Conservation (phyloP, 2,888 invertebrate genomes). For the Cataglyphis rosenhaueri region DNA sequence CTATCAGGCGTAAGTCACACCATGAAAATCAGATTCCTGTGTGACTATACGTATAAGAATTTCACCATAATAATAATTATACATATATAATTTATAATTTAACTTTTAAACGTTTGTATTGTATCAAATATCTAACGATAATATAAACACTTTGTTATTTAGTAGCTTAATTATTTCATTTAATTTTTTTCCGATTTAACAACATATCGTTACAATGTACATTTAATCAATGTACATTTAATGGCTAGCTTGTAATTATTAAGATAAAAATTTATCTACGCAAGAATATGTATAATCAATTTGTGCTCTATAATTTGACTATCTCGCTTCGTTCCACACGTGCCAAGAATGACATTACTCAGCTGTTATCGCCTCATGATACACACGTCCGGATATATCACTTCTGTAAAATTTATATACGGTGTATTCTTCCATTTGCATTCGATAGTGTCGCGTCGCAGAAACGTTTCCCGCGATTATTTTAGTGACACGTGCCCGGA, state of each 20-base stretch:
- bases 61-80: background rate
- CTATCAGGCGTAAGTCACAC: slow-evolving; percentile 53
- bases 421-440: background rate
- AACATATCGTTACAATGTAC: background rate
- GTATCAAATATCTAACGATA: background rate
- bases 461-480: slow-evolving; percentile 69
- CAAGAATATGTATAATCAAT: background rate
- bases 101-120: background rate
- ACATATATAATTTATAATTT: background rate
- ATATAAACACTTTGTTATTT: background rate
- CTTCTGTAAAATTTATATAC: background rate
- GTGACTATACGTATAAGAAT: background rate
- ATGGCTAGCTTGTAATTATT: background rate
- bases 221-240: background rate
- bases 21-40: background rate
- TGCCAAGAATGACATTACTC: background rate
- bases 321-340: background rate
- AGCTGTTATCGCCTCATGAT: slow-evolving; percentile 16
- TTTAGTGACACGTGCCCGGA: slow-evolving; percentile 78
- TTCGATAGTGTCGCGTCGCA: slow-evolving; percentile 31
- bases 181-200: background rate
- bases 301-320: background rate
- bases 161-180: background rate
- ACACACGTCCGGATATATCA: background rate
- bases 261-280: background rate